Conservation (phyloP, 2,888 invertebrate species). For the Andrena dorsata region DNA sequence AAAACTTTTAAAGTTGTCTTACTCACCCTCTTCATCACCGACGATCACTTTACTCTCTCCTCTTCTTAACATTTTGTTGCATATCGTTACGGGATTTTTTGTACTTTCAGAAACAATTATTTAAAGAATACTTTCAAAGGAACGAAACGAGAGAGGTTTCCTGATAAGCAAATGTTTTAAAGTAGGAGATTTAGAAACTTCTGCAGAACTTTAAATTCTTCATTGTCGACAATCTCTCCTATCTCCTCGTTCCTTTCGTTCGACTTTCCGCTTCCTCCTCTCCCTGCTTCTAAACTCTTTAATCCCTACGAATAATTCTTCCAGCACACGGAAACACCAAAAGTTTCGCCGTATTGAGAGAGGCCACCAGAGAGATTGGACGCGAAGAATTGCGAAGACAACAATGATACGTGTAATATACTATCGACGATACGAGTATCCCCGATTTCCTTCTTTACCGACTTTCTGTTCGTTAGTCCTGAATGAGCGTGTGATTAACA, state of each 20-base stretch:
- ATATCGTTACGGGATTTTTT: not conserved
- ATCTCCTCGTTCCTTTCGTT: not conserved
- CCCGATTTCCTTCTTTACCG: not conserved
- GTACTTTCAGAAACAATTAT: conserved; percentile 1
- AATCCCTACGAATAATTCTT: not conserved
- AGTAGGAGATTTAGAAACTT: not conserved
- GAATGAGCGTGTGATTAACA: not conserved
- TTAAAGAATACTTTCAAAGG: not conserved
- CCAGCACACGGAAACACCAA: not conserved
- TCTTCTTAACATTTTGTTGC: too few species aligned
- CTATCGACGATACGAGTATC: too few species aligned
- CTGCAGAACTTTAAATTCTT: not conserved
- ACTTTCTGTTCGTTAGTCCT: not conserved
- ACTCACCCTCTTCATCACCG: not conserved
- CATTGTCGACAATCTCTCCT: not conserved
- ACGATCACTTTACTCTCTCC: not conserved
- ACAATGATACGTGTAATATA: too few species aligned
- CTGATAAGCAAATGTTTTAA: not conserved
- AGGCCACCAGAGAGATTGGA: not conserved
- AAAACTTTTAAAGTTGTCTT: not conserved
- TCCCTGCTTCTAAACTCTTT: not conserved
- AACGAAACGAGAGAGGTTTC: not conserved
- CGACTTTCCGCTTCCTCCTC: not conserved
- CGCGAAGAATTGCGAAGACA: too few species aligned
- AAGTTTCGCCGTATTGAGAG: not conserved